phyloP scores from a whole-genome alignment of 2,888 invertebrate genomes.

The Strigamia crassipes region DNA sequence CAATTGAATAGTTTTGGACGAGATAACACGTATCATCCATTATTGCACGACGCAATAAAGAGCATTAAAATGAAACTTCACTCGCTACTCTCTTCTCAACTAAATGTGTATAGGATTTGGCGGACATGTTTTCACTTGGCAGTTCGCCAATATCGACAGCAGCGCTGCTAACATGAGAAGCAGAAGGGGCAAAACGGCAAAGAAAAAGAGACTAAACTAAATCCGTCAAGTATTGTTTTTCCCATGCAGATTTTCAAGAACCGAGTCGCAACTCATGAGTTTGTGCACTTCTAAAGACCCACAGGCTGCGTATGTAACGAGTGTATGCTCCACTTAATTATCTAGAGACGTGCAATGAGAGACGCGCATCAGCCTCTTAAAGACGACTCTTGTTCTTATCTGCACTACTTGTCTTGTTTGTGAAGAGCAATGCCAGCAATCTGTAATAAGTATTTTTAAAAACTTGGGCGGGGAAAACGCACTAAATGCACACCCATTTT shows the following conservation, averaged over 20 bases:
- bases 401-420: background rate
- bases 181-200: background rate
- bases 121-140: constrained; percentile 38
- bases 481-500: background rate
- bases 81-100: background rate
- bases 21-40: background rate
- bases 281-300: constrained; percentile 24
- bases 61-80: background rate
- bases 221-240: constrained; percentile 5
- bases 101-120: constrained; percentile 40
- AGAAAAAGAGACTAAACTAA: constrained; percentile 10
- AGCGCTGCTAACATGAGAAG: constrained; percentile 5
- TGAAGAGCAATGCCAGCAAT: background rate
- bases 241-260: constrained; percentile 14
- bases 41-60: background rate
- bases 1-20: constrained; percentile 23
- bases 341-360: constrained; percentile 26
- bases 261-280: background rate
- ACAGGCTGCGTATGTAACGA: constrained; percentile 11
- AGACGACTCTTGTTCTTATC: constrained; percentile 23
- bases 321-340: constrained; percentile 32
- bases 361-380: constrained; percentile 6
- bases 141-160: background rate
- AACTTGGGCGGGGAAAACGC: background rate
- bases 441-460: constrained; percentile 21